Base-by-base conservation (phyloP, 92 coral and sea anemone species). In the Porites rus region DNA sequence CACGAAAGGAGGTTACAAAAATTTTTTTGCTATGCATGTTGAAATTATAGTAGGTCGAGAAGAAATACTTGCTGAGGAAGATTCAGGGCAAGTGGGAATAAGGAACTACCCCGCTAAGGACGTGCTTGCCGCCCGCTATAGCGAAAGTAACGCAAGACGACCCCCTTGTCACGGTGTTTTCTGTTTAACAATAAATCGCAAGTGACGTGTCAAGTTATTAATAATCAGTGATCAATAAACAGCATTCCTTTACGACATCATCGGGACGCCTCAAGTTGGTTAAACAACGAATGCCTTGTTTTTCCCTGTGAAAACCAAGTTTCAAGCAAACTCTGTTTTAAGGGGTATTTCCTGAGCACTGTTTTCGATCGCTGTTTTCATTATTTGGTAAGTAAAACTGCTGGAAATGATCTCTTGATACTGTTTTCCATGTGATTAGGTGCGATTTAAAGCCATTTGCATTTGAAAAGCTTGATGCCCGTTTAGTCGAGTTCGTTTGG, bases 141-240 rank as follows among this genome's bases (percentile, higher is more conserved):
- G 59, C 1, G 17, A 59, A 50, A 70, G 76, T 51, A 72, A 72
- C 76, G 51, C 59, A 68, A 68, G 22, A 60, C 70, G 54, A 24
- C 58, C 50, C 5, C 72, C 11, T 64, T 22, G 83, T 78, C 83
- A 69, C 76, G 67, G 24, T 65, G 74, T 8, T 51, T 20, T 64
- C 66, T 16, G 3, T 50, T 2, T 24, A 3, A 28, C 11, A 81
- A 54, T 13, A 60, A 81, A 58, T 70, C 69, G 53, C 78, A 10
- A 18, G 61, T 81, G 69, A 81, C 77, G 77, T 70, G 43, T 59
- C 77, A 70, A 24, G 59, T 28, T 66, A 67, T 79, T 22, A 28
- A 79, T 67, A 66, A 67, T 19, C 65, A 28, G 65, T 70, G 60
- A 80, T 80, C 76, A 80, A 81, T 70, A 81, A 16, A 59, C 20